phyloP scores from a whole-genome alignment of 2,797 vertebrate genomes.

The Tragopan temminckii region DNA sequence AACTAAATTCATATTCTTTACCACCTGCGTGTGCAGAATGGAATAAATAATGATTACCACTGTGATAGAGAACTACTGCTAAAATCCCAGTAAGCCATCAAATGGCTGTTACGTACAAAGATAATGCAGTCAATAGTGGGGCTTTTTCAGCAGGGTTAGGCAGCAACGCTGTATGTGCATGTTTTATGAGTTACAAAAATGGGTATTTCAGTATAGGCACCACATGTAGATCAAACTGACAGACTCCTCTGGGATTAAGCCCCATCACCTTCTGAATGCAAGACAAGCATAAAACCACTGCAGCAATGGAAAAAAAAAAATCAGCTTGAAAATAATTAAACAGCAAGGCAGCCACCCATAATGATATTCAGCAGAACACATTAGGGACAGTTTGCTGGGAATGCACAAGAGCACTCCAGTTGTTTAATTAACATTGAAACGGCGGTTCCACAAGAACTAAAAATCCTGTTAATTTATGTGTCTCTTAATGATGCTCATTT shows the following conservation, averaged over 20 bases:
- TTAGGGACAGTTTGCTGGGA: slow-evolving; percentile 86
- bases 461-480: slow-evolving; percentile 90
- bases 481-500: slow-evolving; percentile 89
- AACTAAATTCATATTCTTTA: slow-evolving; percentile 77
- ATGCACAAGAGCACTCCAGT: slow-evolving; percentile 85
- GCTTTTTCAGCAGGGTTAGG: slow-evolving; percentile 75
- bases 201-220: slow-evolving; percentile 77
- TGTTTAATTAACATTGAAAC: slow-evolving; percentile 89
- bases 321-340: slow-evolving; percentile 88
- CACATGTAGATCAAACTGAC: slow-evolving; percentile 78
- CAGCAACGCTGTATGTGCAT: slow-evolving; percentile 77
- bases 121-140: slow-evolving; percentile 76
- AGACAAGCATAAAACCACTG: slow-evolving; percentile 86
- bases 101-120: slow-evolving; percentile 73
- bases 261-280: slow-evolving; percentile 84
- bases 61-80: slow-evolving; percentile 70
- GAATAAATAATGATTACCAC: slow-evolving; percentile 78
- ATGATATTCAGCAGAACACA: slow-evolving; percentile 88
- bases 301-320: slow-evolving; percentile 79
- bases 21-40: slow-evolving; percentile 71
- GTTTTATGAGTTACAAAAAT: slow-evolving; percentile 79
- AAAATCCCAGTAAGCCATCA: slow-evolving; percentile 78
- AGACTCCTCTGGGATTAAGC: slow-evolving; percentile 78
- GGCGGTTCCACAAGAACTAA: slow-evolving; percentile 86
- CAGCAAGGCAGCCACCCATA: slow-evolving; percentile 88